Percentiles rank a stretch among this genome's conserved stretches.
Conservation (phyloP, 2,797 vertebrate genomes). For the Anabacerthia variegaticeps region DNA sequence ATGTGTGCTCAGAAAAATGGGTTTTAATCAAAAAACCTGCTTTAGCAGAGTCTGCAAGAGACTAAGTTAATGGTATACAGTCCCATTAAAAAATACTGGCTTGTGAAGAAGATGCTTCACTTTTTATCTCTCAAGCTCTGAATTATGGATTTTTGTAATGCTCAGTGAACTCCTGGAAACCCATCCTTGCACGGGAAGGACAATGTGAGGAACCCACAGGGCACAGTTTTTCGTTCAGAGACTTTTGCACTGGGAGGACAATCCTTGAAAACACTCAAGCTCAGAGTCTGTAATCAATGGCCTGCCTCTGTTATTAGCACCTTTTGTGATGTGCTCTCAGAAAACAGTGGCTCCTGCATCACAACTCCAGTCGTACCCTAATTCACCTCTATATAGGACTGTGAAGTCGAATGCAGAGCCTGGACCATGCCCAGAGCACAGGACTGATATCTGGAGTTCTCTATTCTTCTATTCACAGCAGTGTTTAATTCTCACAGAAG, state of each 20-base stretch:
- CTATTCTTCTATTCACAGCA: not conserved
- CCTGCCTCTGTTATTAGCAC: not conserved
- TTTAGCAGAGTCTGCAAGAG: not conserved
- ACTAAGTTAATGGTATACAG: not conserved
- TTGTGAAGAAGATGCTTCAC: not conserved
- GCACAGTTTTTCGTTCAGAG: not conserved
- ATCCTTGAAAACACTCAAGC: not conserved
- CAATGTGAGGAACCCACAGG: not conserved
- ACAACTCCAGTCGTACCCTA: not conserved
- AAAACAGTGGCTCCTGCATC: not conserved
- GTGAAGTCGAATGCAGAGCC: not conserved
- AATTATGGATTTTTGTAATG: not conserved
- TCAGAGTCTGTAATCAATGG: not conserved
- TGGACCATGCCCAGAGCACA: not conserved
- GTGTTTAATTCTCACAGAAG: not conserved
- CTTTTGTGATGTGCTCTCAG: not conserved
- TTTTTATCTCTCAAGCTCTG: not conserved
- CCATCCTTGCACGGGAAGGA: not conserved
- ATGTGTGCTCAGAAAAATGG: not conserved
- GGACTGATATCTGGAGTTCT: not conserved
- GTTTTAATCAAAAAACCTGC: not conserved
- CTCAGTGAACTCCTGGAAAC: not conserved
- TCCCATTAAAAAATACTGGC: not conserved
- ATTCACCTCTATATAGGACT: fast-evolving
- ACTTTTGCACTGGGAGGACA: not conserved